These are phyloP conservation scores for Rhingia campestris DNA, from an alignment of 2,888 invertebrate species.

Conservation along the genomic window DNA sequence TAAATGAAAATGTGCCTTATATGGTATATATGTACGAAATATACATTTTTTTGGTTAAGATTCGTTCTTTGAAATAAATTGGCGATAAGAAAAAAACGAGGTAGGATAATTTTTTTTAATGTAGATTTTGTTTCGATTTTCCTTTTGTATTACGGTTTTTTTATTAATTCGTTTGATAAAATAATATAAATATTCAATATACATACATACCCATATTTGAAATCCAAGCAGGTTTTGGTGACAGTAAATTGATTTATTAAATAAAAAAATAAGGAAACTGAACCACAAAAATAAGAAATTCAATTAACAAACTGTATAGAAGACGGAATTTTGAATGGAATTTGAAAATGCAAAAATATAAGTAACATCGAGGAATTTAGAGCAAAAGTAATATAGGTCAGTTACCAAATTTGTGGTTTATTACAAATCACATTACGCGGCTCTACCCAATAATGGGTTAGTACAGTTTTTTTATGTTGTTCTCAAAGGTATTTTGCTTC, in stretches of 20 bases:
- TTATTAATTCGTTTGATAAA: background rate
- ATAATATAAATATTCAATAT: background rate
- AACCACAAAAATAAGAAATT: no score
- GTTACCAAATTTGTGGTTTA: no score
- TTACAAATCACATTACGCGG: no score
- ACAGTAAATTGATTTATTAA: background rate
- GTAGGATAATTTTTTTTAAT: conserved; percentile 80
- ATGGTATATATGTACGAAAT: conserved; percentile 13
- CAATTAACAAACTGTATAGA: no score
- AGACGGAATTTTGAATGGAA: no score
- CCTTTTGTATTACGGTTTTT: background rate
- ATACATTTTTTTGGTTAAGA: background rate
- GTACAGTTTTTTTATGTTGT: no score
- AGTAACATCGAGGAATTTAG: no score
- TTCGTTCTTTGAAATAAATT: conserved; percentile 58
- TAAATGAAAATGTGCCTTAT: conserved; percentile 8
- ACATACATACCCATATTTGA: background rate
- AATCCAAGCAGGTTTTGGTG: background rate
- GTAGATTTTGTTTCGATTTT: conserved; percentile 5
- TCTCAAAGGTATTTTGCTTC: no score
- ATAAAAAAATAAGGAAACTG: background rate
- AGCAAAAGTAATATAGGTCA: no score
- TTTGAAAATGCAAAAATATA: no score
- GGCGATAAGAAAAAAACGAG: conserved; percentile 78
- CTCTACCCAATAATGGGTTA: no score